Evolutionary conservation across 1,140 invertebrate species (phyloP).

Genomic region (Argopecten irradians): DNA sequence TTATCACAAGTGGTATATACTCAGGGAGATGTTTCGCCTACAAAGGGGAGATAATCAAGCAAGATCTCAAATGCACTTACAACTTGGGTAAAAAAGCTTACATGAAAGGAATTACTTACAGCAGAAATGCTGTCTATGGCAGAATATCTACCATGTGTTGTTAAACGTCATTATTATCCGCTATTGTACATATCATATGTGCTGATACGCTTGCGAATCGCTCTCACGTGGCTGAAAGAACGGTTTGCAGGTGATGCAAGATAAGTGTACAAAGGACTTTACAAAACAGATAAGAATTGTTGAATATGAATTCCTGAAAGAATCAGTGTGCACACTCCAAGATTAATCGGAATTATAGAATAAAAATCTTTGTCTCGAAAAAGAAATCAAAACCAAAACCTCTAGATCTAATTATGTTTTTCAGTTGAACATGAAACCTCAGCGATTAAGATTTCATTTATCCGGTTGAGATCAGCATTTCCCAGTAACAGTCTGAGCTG

Average conservation of each 20-base stretch:
- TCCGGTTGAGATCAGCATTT: background rate
- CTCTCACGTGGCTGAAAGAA: background rate
- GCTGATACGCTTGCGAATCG: background rate
- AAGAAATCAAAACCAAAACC: slow-evolving; percentile 11
- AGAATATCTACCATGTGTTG: background rate
- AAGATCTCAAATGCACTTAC: background rate
- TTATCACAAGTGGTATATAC: background rate
- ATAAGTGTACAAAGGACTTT: slow-evolving; percentile 16
- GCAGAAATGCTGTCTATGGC: background rate
- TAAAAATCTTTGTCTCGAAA: slow-evolving; percentile 1
- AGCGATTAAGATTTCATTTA: background rate
- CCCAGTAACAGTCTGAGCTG: background rate
- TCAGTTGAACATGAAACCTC: slow-evolving; percentile 1
- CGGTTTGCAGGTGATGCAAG: slow-evolving; percentile 9
- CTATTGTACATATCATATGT: slow-evolving; percentile 18
- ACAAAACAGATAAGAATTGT: slow-evolving; percentile 4
- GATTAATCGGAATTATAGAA: background rate
- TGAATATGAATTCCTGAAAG: background rate
- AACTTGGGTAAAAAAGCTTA: background rate
- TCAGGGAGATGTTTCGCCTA: background rate
- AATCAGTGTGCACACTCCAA: background rate
- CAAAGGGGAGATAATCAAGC: slow-evolving; percentile 8
- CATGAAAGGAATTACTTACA: slow-evolving; percentile 18
- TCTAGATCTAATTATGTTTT: background rate
- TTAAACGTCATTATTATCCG: background rate